Conservation (phyloP, 2,113 vertebrate species). For the Centropus unirufus region DNA sequence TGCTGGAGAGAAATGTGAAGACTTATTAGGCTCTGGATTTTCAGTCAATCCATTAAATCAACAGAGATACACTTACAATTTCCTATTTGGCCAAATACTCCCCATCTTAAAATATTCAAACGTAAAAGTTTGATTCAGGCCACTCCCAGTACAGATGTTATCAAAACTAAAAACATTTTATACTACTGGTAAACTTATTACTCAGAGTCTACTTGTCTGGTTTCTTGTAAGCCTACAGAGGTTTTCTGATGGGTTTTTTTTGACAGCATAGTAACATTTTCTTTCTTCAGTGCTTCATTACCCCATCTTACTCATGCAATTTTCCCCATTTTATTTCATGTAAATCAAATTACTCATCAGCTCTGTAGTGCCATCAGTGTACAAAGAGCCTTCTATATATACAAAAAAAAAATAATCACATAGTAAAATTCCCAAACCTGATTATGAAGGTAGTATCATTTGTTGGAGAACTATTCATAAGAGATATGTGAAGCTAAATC, state of each 20-base stretch:
- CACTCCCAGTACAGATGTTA: slow-evolving; percentile 25
- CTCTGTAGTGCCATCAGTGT: slow-evolving; percentile 14
- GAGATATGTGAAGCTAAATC: neutral
- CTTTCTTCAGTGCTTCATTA: slow-evolving; percentile 65
- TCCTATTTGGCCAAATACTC: neutral
- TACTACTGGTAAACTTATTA: slow-evolving; percentile 51
- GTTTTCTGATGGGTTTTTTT: neutral
- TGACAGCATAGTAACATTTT: slow-evolving; percentile 47
- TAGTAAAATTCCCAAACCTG: neutral
- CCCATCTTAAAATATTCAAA: neutral
- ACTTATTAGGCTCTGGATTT: neutral
- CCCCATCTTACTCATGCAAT: slow-evolving; percentile 53
- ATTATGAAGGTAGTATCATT: neutral
- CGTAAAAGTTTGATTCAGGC: neutral
- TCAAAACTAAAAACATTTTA: slow-evolving; percentile 34
- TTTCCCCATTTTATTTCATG: slow-evolving; percentile 60
- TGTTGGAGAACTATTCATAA: neutral
- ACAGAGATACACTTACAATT: neutral
- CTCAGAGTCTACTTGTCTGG: slow-evolving; percentile 47
- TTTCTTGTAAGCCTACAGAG: slow-evolving; percentile 59
- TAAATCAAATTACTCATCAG: slow-evolving; percentile 61
- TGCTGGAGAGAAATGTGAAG: neutral
- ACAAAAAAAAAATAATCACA: neutral
- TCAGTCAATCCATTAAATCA: neutral
- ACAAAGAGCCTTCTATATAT: neutral